These are phyloP conservation scores for Himalopsyche phryganea DNA, from an alignment of 1,140 invertebrate species.

Conservation along the genomic window DNA sequence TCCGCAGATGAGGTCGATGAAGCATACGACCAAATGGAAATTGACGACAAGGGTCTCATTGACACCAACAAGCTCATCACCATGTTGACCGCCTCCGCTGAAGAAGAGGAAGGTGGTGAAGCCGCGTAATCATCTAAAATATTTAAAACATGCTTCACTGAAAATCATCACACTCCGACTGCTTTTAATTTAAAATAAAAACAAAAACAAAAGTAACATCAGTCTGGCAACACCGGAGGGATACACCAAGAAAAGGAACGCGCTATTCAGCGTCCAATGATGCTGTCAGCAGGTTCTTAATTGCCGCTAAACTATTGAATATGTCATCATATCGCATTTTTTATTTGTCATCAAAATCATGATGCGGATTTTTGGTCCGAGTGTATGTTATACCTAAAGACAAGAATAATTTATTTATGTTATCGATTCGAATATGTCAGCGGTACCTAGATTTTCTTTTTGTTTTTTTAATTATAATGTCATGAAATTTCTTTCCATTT, in stretches of 20 bases:
- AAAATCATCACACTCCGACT: slow-evolving; percentile 8
- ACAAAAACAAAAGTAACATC: neutral
- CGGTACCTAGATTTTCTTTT: slow-evolving; percentile 27
- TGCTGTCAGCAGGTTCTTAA: slow-evolving; percentile 1
- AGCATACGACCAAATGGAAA: slow-evolving; percentile 92
- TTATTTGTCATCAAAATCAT: slow-evolving; percentile 21
- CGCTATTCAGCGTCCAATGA: neutral
- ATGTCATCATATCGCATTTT: slow-evolving; percentile 14
- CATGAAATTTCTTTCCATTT: slow-evolving; percentile 33
- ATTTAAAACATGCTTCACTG: slow-evolving; percentile 4
- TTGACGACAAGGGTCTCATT: slow-evolving; percentile 89
- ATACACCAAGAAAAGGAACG: slow-evolving; percentile 4
- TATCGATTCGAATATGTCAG: slow-evolving; percentile 21
- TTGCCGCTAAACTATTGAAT: neutral
- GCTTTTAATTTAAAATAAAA: too few relatives aligned
- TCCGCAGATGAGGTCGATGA: slow-evolving; percentile 88
- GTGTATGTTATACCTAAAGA: slow-evolving; percentile 24
- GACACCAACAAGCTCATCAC: slow-evolving; percentile 85
- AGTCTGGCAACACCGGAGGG: slow-evolving; percentile 15
- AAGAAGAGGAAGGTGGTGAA: slow-evolving; percentile 67
- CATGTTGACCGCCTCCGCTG: slow-evolving; percentile 79
- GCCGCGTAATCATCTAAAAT: slow-evolving; percentile 52
- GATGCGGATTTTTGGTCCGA: slow-evolving; percentile 2
- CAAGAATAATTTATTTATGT: slow-evolving; percentile 18
- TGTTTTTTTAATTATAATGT: slow-evolving; percentile 26